These are phyloP conservation scores for Porites divaricata DNA, from an alignment of 92 coral and sea anemone genomes.

Conservation along the genomic window DNA sequence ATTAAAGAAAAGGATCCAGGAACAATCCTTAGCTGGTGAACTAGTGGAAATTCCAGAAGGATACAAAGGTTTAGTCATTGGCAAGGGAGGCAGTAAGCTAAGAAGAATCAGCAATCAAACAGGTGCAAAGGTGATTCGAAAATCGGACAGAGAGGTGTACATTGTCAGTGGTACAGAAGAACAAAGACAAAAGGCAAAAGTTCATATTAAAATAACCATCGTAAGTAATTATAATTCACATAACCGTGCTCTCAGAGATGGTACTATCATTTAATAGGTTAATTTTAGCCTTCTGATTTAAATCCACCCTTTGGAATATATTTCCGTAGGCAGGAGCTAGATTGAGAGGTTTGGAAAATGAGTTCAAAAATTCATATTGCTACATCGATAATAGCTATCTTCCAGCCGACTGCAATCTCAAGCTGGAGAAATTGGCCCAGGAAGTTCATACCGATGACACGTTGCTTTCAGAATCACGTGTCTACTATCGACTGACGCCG, in stretches of 20 bases:
- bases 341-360: slow-evolving; percentile 12
- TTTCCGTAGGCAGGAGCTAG: slow-evolving; percentile 8
- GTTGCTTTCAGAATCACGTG: not conserved
- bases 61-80: slow-evolving; percentile 25
- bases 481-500: slow-evolving; percentile 13
- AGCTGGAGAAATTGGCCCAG: not conserved
- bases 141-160: not conserved
- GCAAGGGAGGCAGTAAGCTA: not conserved
- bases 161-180: slow-evolving; percentile 16
- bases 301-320: no score
- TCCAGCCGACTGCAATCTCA: slow-evolving; percentile 16
- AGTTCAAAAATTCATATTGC: slow-evolving; percentile 4
- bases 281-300: no score
- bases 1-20: no score
- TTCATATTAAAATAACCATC: not conserved
- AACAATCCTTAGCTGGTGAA: not conserved
- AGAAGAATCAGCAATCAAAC: slow-evolving; percentile 3
- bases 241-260: no score
- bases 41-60: slow-evolving; percentile 5
- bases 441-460: not conserved
- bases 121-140: not conserved
- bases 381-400: slow-evolving; percentile 31
- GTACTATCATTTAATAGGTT: no score
- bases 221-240: not conserved
- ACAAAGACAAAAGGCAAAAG: slow-evolving; percentile 1